Conservation (phyloP, 2,888 invertebrate genomes). For the Papilio elwesi region DNA sequence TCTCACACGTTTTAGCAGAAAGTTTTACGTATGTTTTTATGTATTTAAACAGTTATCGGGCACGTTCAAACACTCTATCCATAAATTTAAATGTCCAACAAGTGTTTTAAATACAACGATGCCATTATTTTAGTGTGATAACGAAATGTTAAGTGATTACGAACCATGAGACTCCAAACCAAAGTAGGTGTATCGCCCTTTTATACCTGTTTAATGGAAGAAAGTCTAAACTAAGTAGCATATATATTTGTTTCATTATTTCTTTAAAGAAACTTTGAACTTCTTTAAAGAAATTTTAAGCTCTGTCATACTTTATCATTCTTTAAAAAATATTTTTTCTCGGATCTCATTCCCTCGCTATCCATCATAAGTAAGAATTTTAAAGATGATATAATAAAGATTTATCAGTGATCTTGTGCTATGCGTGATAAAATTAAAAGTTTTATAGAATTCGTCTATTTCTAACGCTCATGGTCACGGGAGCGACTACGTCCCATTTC, state of each 20-base stretch:
- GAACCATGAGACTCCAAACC: neutral
- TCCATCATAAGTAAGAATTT: too few species aligned
- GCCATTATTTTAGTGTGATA: conserved; percentile 19
- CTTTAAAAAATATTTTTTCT: too few species aligned
- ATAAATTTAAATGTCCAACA: conserved; percentile 2
- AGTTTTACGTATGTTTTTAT: conserved; percentile 9
- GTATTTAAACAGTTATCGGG: conserved; percentile 8
- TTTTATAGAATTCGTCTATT: too few species aligned
- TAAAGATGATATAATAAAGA: too few species aligned
- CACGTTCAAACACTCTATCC: neutral
- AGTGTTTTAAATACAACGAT: conserved; percentile 18
- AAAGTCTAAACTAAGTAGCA: neutral
- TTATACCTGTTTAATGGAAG: neutral
- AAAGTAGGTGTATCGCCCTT: neutral
- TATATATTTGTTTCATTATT: neutral
- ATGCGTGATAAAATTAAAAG: too few species aligned
- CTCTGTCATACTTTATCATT: too few species aligned
- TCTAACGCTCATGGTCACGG: too few species aligned
- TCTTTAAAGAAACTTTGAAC: neutral
- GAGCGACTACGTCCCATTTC: too few species aligned
- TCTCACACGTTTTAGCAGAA: conserved; percentile 12
- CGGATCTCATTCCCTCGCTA: too few species aligned
- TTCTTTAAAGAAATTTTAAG: too few species aligned
- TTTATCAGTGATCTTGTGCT: too few species aligned
- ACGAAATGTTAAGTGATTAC: neutral